phyloP scores from a whole-genome alignment of 2,888 invertebrate species.

The Amphipoea oculea region DNA sequence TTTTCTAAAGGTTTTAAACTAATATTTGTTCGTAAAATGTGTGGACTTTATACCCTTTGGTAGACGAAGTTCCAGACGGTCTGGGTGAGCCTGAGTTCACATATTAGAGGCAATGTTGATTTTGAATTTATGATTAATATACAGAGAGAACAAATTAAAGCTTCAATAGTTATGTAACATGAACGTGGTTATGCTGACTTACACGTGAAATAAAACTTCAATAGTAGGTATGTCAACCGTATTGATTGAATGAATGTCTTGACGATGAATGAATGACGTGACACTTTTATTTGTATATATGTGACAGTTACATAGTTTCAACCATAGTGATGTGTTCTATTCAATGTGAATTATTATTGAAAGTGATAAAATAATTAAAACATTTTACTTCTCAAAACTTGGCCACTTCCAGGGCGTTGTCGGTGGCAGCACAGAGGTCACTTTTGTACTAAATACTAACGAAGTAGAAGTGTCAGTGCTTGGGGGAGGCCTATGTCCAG shows the following conservation, averaged over 20 bases:
- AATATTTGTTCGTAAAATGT: conserved; percentile 42
- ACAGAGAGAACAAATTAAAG: neutral
- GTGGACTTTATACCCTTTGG: conserved; percentile 31
- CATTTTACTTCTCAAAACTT: neutral
- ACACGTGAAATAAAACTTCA: neutral
- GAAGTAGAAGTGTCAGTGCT: neutral
- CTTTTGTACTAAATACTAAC: no score
- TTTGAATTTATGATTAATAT: conserved; percentile 26
- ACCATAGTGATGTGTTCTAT: neutral
- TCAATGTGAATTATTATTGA: neutral
- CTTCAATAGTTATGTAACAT: neutral
- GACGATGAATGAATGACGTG: neutral
- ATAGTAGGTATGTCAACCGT: neutral
- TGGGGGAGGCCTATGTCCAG: no score
- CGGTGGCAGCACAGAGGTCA: no score
- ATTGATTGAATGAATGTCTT: neutral
- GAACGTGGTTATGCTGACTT: neutral
- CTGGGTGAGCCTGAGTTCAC: conserved; percentile 38
- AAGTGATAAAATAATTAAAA: neutral
- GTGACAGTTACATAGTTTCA: neutral
- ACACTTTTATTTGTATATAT: neutral
- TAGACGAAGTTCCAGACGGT: conserved; percentile 37
- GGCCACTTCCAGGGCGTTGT: no score
- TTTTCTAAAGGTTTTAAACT: conserved; percentile 38
- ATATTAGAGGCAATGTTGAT: conserved; percentile 50